A percentile compares a stretch with the other conserved stretches of the same genome.
These are phyloP conservation scores for Phasia obesa DNA, from an alignment of 2,888 invertebrate species.

Conservation along the genomic window DNA sequence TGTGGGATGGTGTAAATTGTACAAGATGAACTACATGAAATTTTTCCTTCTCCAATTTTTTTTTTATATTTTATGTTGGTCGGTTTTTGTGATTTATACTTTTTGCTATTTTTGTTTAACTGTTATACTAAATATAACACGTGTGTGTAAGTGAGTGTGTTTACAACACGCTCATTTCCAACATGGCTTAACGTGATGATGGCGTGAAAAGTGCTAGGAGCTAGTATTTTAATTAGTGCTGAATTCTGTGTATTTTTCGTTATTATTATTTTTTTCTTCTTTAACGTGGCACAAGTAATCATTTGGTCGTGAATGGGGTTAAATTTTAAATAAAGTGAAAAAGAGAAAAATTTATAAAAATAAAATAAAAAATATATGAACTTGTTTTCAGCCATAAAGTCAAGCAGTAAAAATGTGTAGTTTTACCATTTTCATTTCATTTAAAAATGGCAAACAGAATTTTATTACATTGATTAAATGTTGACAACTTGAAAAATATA, in stretches of 20 bases:
- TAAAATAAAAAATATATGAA: not conserved
- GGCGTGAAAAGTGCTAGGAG: constrained; percentile 69
- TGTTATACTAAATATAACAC: constrained; percentile 36
- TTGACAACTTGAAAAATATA: constrained; percentile 28
- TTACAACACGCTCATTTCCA: constrained; percentile 65
- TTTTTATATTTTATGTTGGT: not conserved
- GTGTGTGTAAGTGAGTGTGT: constrained; percentile 2
- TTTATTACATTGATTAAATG: constrained; percentile 47
- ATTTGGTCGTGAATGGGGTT: constrained; percentile 67
- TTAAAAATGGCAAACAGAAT: constrained; percentile 44
- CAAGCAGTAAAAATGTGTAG: constrained; percentile 49
- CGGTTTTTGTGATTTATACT: constrained; percentile 21
- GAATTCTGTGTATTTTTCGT: constrained; percentile 49
- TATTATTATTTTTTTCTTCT: constrained; percentile 25
- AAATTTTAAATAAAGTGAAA: constrained; percentile 52
- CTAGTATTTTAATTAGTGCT: constrained; percentile 69
- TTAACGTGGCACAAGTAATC: constrained; percentile 52
- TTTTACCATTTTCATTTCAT: constrained; percentile 33
- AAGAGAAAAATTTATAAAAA: not conserved
- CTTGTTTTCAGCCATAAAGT: constrained; percentile 20
- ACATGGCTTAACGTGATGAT: constrained; percentile 68
- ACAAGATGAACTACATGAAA: constrained; percentile 45
- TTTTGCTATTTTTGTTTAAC: constrained; percentile 47
- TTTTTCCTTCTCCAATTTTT: not conserved
- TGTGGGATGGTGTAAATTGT: constrained; percentile 12